phyloP scores from a whole-genome alignment of 2,888 invertebrate species.

The Chrysotoxum bicinctum region DNA sequence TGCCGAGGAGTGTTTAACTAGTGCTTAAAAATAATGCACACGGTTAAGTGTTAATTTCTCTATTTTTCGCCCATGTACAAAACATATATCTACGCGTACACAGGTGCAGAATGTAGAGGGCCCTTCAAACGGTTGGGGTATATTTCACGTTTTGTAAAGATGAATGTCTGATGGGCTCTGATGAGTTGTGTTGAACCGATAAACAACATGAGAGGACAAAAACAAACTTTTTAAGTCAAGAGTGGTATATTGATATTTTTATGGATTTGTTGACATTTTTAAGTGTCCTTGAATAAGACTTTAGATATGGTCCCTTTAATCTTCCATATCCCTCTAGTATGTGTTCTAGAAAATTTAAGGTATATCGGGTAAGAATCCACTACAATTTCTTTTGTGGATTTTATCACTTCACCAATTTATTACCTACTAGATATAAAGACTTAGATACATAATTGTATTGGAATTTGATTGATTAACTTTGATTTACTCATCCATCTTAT shows the following conservation, averaged over 20 bases:
- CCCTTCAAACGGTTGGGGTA: background rate
- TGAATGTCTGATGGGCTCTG: background rate
- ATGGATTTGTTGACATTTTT: background rate
- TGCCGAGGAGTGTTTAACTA: conserved; percentile 60
- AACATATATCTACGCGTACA: background rate
- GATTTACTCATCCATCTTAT: too few species aligned
- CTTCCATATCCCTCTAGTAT: background rate
- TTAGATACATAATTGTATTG: too few species aligned
- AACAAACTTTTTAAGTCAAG: background rate
- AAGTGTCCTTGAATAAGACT: background rate
- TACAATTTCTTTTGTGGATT: too few species aligned
- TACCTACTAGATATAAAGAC: too few species aligned
- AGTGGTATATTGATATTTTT: background rate
- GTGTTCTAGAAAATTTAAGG: too few species aligned
- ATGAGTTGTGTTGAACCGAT: conserved; percentile 39
- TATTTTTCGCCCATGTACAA: conserved; percentile 42
- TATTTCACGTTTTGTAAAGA: background rate
- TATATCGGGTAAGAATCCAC: too few species aligned
- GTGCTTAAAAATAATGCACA: conserved; percentile 64
- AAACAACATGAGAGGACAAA: conserved; percentile 22
- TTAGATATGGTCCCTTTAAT: background rate
- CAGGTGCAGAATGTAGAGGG: background rate
- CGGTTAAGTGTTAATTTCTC: conserved; percentile 66
- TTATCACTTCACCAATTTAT: too few species aligned
- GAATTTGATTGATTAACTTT: too few species aligned